A percentile compares a stretch with the other conserved stretches of the same genome.
These are phyloP conservation scores for Nothobranchius furzeri DNA, from an alignment of 2,113 vertebrate species.

Conservation along the genomic window DNA sequence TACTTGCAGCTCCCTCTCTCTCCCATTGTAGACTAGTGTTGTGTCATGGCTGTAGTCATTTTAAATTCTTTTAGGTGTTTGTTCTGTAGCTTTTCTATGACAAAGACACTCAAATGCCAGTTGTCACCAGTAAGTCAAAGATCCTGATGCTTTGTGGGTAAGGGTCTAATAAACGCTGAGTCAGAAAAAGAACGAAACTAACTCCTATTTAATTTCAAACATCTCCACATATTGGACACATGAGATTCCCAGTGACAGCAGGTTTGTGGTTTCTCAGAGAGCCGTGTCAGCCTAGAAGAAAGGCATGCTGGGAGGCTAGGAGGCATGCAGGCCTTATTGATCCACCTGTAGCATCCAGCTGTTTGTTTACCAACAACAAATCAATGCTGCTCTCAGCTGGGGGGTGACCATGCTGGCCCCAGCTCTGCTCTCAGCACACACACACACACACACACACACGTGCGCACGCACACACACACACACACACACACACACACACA, in stretches of 20 bases:
- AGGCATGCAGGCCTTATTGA: slow-evolving; percentile 71
- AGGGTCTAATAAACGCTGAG: not conserved
- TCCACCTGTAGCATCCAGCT: slow-evolving; percentile 77
- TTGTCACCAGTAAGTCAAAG: slow-evolving; percentile 4
- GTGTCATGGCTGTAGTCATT: slow-evolving; percentile 6
- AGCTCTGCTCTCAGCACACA: slow-evolving; percentile 55
- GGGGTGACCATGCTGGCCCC: slow-evolving; percentile 63
- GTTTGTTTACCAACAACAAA: slow-evolving; percentile 85
- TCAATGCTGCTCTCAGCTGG: slow-evolving; percentile 75
- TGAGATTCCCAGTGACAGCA: slow-evolving; percentile 44
- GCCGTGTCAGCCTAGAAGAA: slow-evolving; percentile 54
- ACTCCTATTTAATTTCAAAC: slow-evolving; percentile 37
- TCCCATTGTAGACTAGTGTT: slow-evolving; percentile 12
- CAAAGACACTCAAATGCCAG: no score
- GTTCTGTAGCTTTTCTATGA: not conserved
- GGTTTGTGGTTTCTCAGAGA: slow-evolving; percentile 48
- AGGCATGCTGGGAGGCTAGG: slow-evolving; percentile 69
- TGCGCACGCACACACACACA: slow-evolving; percentile 35
- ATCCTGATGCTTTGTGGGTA: not conserved
- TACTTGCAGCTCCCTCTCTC: slow-evolving; percentile 19
- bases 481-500: slow-evolving; percentile 34
- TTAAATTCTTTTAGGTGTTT: not conserved
- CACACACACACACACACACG: slow-evolving; percentile 27
- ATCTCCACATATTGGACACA: slow-evolving; percentile 38
- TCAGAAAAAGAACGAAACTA: slow-evolving; percentile 8